Percentiles rank a stretch among this genome's conserved stretches.
phyloP scores from a whole-genome alignment of 2,113 vertebrate genomes.

The Paradoxurus hermaphroditus region DNA sequence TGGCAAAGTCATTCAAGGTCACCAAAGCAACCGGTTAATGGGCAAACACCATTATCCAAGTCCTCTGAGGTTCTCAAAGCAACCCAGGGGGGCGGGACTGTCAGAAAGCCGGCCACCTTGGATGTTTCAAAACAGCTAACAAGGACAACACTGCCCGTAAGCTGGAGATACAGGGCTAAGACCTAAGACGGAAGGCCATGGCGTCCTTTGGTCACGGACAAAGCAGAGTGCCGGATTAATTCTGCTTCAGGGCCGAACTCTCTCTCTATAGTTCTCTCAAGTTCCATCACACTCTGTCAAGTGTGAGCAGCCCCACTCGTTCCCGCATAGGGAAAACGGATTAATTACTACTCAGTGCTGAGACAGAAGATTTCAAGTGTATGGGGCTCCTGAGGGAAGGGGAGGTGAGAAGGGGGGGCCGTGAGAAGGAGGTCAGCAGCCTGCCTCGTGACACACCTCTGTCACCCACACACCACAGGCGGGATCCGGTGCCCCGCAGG shows the following conservation, averaged over 20 bases:
- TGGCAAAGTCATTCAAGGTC: neutral
- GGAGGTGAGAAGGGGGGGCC: neutral
- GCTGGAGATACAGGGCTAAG: neutral
- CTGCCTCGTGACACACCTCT: neutral
- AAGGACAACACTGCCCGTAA: neutral
- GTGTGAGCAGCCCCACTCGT: neutral
- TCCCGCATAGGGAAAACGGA: neutral
- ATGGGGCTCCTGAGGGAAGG: neutral
- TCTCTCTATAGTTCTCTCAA: too few species aligned
- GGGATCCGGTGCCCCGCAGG: neutral
- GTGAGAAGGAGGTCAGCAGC: neutral
- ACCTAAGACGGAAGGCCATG: neutral
- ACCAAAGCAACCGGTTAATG: neutral
- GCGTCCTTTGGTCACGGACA: neutral
- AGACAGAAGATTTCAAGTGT: neutral
- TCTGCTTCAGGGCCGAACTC: neutral
- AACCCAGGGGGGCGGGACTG: neutral
- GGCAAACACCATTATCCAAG: neutral
- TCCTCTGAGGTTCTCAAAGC: neutral
- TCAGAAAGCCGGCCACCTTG: neutral
- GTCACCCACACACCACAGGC: neutral
- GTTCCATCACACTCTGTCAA: too few species aligned
- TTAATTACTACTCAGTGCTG: neutral
- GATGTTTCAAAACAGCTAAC: neutral
- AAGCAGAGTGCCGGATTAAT: neutral